A percentile compares a stretch with the other conserved stretches of the same genome.
Evolutionary conservation across 2,113 vertebrate genomes (phyloP).

Genomic region (Chrysochloris asiatica): DNA sequence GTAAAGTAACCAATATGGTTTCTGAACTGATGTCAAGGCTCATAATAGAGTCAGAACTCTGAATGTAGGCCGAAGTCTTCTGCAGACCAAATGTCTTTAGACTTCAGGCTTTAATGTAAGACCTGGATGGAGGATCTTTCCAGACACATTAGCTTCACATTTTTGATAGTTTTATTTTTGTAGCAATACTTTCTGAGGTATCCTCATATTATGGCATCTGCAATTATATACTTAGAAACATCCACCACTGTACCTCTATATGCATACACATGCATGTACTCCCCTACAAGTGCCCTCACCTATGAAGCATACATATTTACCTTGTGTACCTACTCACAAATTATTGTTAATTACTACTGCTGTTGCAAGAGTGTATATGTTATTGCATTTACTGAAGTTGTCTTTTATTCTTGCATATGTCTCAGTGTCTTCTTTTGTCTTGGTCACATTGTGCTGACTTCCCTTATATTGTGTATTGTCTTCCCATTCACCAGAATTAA

Average conservation of each 20-base stretch:
- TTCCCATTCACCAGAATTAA: not conserved
- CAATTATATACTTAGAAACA: not conserved
- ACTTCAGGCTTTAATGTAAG: no score
- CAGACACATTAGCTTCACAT: no score
- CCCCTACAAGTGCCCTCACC: not conserved
- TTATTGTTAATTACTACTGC: not conserved
- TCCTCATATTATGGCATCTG: no score
- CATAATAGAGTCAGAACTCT: no score
- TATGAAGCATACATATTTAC: not conserved
- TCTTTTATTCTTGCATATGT: not conserved
- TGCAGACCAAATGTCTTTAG: no score
- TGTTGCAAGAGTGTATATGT: not conserved
- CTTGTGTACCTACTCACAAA: not conserved
- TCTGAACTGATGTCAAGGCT: no score
- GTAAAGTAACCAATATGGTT: no score
- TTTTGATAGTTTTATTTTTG: no score
- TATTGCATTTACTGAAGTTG: not conserved
- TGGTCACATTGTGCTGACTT: not conserved
- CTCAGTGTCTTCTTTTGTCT: not conserved
- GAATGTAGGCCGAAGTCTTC: no score
- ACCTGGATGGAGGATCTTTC: no score
- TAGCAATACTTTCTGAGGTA: no score
- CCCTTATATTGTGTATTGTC: no score
- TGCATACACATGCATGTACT: not conserved
- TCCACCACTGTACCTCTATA: not conserved